Evolutionary conservation across 2,113 vertebrate species (phyloP), one percentile per base, ranked within the genome.

Genomic region (Poecilia latipinna): DNA sequence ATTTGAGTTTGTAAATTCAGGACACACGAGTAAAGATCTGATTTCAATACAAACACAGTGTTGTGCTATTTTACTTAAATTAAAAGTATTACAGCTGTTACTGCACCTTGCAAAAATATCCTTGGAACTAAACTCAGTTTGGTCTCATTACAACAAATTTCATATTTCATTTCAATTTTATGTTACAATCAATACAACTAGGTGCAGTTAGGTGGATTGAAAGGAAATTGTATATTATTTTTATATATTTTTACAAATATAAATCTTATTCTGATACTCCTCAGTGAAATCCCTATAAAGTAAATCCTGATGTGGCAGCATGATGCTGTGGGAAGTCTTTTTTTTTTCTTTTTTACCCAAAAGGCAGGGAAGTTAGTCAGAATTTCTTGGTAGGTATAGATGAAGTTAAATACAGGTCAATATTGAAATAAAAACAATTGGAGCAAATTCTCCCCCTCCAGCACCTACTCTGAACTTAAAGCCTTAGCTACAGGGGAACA

Each of bases 41-140:
- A 77, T 83, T 82, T 83, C 70, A 71, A 7, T 68, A 19, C 61
- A 75, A 60, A 83, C 82, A 82, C 65, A 42, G 54, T 66, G 39
- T 65, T 77, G 4, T 61, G 65, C 83, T 88, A 79, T 82, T 82
- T 83, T 44, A 39, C 67, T 10, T 11, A 60, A 81, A 69, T 86
- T 77, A 73, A 80, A 75, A 60, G 57, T 80, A 24, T 37, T 37
- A 3, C 12, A 42, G 35, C 35, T 37, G 11, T 37, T 42, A 42
- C 4, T 13, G 39, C 13, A 15, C 39, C 39, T 42, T 8, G 51
- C 24, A 57, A 11, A n/a, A 57, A 3, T 57, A 11, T 57, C 10
- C 7, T 3, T 57, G 19, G 51, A 57, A 2, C 22, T 57, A 10
- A 11, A n/a, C 10, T 8, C 22, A 8, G 2, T 57, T 24, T 57